Conservation (phyloP, 2,113 vertebrate genomes). For the Hippocampus guttulatus region DNA sequence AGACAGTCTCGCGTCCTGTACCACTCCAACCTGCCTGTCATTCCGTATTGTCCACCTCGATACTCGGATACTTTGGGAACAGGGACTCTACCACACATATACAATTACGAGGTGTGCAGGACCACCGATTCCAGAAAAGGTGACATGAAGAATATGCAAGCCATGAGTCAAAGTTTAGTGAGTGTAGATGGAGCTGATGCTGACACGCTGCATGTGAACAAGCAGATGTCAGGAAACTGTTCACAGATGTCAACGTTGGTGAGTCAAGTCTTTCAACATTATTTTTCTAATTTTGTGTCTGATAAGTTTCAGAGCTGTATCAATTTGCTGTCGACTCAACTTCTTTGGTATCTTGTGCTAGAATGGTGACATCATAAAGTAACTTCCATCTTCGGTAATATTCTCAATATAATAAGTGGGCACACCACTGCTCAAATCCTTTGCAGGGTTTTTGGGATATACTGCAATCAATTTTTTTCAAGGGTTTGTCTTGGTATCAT, state of each 20-base stretch:
- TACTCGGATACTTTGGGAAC: conserved; percentile 3
- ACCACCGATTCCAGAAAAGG: conserved; percentile 8
- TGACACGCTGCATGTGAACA: conserved; percentile 9
- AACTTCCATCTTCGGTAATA: no score
- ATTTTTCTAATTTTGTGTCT: not conserved
- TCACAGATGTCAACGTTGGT: conserved; percentile 45
- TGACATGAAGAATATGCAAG: conserved; percentile 32
- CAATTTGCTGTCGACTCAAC: no score
- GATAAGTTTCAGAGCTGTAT: no score
- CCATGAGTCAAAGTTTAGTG: conserved; percentile 36
- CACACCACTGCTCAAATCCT: no score
- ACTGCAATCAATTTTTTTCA: no score
- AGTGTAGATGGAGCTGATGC: conserved; percentile 32
- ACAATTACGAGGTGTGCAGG: conserved; percentile 27
- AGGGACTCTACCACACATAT: not conserved
- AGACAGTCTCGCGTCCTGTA: not conserved
- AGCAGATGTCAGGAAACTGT: not conserved
- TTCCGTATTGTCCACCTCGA: not conserved
- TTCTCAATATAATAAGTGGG: no score
- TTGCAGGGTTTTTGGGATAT: no score
- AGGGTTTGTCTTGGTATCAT: no score
- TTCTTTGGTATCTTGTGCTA: no score
- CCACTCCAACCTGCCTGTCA: conserved; percentile 1
- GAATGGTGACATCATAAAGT: no score
- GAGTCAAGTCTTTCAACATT: not conserved